Evolutionary conservation across 2,888 invertebrate species (phyloP).

Genomic region (Hyalella azteca): DNA sequence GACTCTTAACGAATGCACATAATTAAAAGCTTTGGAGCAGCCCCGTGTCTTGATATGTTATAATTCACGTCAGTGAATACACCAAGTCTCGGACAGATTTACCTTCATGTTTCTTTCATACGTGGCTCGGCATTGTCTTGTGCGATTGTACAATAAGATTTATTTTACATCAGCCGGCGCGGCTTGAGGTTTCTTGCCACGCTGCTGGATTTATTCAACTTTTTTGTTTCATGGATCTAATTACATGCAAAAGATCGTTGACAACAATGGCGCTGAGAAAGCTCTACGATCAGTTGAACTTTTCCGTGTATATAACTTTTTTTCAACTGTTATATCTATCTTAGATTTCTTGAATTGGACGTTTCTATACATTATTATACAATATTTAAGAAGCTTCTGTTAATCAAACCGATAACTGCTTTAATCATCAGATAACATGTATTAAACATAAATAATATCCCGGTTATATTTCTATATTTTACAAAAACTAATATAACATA

Average conservation of each 20-base stretch:
- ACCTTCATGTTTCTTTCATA: slow-evolving; percentile 41
- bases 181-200: neutral
- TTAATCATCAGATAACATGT: too few species aligned
- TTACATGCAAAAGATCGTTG: slow-evolving; percentile 29
- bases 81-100: slow-evolving; percentile 20
- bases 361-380: too few species aligned
- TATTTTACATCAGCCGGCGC: neutral
- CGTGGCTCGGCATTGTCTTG: slow-evolving; percentile 16
- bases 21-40: slow-evolving; percentile 13
- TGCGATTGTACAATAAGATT: slow-evolving; percentile 15
- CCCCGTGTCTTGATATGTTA: neutral
- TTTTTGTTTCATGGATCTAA: neutral
- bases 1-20: slow-evolving; percentile 18
- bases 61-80: slow-evolving; percentile 29
- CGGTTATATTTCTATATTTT: too few species aligned
- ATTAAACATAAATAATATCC: too few species aligned
- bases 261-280: slow-evolving; percentile 10
- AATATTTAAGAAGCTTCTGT: too few species aligned
- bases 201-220: too few species aligned
- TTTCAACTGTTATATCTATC: too few species aligned
- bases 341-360: too few species aligned
- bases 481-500: too few species aligned
- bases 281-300: neutral
- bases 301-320: too few species aligned
- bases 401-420: too few species aligned